Evolutionary conservation across 37 sponge, comb jelly and placozoan genomes (phyloP), one percentile per base, ranked within the genome.

Genomic region (Eunapius fragilis): DNA sequence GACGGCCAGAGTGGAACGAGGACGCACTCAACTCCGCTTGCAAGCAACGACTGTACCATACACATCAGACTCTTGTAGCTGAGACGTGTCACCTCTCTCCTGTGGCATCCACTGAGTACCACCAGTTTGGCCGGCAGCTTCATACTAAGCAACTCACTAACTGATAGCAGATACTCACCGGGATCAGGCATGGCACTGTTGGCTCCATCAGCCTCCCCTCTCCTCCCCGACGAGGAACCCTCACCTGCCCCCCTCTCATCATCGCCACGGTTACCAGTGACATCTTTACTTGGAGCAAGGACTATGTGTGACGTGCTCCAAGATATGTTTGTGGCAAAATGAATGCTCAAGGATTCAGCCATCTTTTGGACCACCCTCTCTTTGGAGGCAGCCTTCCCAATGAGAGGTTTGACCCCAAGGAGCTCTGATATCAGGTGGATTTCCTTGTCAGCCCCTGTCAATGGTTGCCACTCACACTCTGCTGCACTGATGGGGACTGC

Each of bases 1-100:
- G 89, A 31, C 30, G 98, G 92, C 98, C 98, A 97, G 19, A 96
- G 84, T 28, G 98, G 94, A 10, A 96, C 88, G 23, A 97, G 67
- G 3, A 97, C 94, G 36, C 87, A 87, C 77, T 93, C 78, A 2
- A 87, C 98, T 0, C 98, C 98, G 69, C 87, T 87, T 30, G 92
- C 86, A 13, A 96, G 86, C 85, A 97, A 79, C 38, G 89, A 87
- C 48, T 87, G 92, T 0, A 87, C 90, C 71, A 97, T 68, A 24
- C 89, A 76, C 77, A 97, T 85, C 7, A 97, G 26, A 0, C 94
- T 89, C 38, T 89, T 94, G 2, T 86, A 67, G 0, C 85, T 78
- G 19, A 97, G 38, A 19, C 77, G 79, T 0, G 84, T 47, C 37
- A 79, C 50, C 28, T 89, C 94, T 5, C 85, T 83, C 5, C 88